Evolutionary conservation across 2,113 vertebrate species (phyloP), one percentile per base, ranked within the genome.

Genomic region (Semnornis frantzii): DNA sequence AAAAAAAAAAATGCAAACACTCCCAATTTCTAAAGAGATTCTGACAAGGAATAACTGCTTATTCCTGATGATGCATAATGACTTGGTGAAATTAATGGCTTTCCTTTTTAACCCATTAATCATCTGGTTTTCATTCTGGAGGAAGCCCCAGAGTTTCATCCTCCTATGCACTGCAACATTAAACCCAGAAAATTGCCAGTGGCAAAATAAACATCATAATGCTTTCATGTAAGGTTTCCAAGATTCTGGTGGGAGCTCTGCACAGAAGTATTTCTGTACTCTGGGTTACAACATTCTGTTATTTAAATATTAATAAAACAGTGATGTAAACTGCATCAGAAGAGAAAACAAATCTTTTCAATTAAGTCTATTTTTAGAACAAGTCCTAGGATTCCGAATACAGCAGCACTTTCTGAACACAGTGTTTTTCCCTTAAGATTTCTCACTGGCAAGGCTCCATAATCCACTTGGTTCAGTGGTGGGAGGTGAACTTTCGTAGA

Each of bases 311-410:
- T 97, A 96, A 96, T 96, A 92, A 95, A 95, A 87, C 85, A 89
- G 89, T 95, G 94, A 96, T 91, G 93, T 69, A 97, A 96, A 89
- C 95, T 94, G 87, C 96, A 95, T 87, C 72, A 93, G 91, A 95
- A 95, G 95, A 97, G 85, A 96, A 96, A 94, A 79, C 93, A 97
- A 96, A 96, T 94, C 85, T 92, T 97, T 95, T 93, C 89, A 94
- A 97, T 95, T 94, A 92, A 74, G 71, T 89, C 88, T 97, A 96
- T 97, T 97, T 97, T 97, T 96, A 97, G 96, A 96, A 90, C 52
- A 65, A 80, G 83, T 72, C 83, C 84, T 87, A 95, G 92, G 87
- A 94, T 95, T 90, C 92, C 18, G 44, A 96, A 96, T 93, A 87
- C 93, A 96, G 89, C 90, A 87, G 86, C 52, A 6, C 91, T 95